Evolutionary conservation across 2,888 invertebrate genomes (phyloP), one percentile per base, ranked within the genome.

Genomic region (Philereme vetulata): DNA sequence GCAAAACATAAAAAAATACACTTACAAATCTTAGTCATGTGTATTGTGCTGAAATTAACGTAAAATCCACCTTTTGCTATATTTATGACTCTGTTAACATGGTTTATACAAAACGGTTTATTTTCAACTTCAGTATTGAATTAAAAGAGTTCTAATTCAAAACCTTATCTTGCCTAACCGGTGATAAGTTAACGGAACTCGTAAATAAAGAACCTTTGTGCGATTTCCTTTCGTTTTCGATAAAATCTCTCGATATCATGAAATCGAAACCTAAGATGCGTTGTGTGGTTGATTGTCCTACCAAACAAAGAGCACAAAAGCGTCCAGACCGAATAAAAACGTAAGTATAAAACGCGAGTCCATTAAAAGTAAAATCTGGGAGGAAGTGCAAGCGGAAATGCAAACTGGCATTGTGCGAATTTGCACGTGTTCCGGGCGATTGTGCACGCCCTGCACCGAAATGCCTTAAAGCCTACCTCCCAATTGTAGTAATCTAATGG

Each of bases 371-470:
- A 90, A 90, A 88, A 90, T 88, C 82, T 80, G 71, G 82, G 85
- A 90, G 92, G 92, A 92, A 92, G 91, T 92, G 91, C 92, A 86
- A 83, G 80, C 91, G 92, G 92, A 92, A 92, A 92, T 92, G 92
- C 92, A 92, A 91, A 92, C 87, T 87, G 81, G 78, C 80, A 86
- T 92, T 92, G 90, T 91, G 90, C 90, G 80, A 88, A 88, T 76
- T 82, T 90, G 90, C 92, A 91, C 92, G 92, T 91, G 92, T 89
- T 87, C 90, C 90, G 90, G 88, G 75, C 75, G 86, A 88, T 90
- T 90, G 86, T 88, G 80, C 80, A 78, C 80, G 79, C 81, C 82
- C 81, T 84, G 82, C 82, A 79, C 70, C 77, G 10, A 44, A 48
- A 56, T 71, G 76, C 76, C 82, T 74, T 72, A 81, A 85, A 85